A percentile compares a stretch with the other conserved stretches of the same genome.
Conservation (phyloP, 92 coral and sea anemone species). For the Palythoa heliodiscus region DNA sequence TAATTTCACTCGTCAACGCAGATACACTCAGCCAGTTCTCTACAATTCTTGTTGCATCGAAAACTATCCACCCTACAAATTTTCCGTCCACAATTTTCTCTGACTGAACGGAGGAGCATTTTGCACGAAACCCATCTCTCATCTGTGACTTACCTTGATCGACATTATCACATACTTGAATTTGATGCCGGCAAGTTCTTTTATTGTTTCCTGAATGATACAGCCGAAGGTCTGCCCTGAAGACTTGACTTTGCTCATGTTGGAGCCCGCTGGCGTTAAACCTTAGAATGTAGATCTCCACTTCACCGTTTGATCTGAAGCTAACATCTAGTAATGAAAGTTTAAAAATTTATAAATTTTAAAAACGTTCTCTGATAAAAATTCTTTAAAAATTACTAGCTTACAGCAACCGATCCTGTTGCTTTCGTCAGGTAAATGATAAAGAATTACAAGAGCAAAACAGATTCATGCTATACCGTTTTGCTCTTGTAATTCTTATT, state of each 20-base stretch:
- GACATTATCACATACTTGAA: slow-evolving; percentile 52
- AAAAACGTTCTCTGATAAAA: too few relatives aligned
- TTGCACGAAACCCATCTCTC: background rate
- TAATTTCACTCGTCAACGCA: slow-evolving; percentile 33
- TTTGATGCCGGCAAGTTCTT: slow-evolving; percentile 1
- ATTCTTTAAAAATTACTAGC: too few relatives aligned
- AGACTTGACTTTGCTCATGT: slow-evolving; percentile 37
- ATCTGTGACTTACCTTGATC: background rate
- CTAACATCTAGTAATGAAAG: slow-evolving; percentile 11
- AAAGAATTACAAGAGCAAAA: too few relatives aligned
- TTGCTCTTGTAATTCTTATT: too few relatives aligned
- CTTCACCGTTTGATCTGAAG: background rate
- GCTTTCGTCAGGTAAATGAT: too few relatives aligned
- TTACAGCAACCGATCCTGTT: background rate
- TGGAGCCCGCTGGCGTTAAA: slow-evolving; percentile 56
- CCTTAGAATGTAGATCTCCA: slow-evolving; percentile 44
- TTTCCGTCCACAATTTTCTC: background rate
- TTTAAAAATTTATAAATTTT: too few relatives aligned
- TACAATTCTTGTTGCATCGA: slow-evolving; percentile 55
- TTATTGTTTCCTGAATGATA: slow-evolving; percentile 44
- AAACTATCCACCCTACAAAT: slow-evolving; percentile 40
- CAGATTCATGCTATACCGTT: too few relatives aligned
- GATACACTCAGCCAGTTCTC: slow-evolving; percentile 45
- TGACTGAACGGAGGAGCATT: background rate
- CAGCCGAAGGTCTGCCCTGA: slow-evolving; percentile 71